These are phyloP conservation scores for Drosophila testacea DNA, from an alignment of 2,888 invertebrate genomes.

Conservation along the genomic window DNA sequence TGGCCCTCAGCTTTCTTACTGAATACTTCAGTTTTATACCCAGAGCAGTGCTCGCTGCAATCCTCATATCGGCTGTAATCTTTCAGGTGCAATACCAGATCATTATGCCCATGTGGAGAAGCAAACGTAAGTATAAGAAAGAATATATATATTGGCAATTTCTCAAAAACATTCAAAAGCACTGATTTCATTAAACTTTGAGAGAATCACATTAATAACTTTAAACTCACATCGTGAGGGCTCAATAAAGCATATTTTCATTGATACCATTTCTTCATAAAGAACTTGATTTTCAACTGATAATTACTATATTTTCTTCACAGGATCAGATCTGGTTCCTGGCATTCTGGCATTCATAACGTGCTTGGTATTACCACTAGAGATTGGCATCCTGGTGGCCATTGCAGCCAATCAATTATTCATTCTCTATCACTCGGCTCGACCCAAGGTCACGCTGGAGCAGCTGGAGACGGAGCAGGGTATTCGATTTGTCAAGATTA, in stretches of 20 bases:
- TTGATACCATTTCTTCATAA: no score
- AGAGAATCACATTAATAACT: no score
- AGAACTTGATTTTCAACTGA: background rate
- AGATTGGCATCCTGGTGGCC: conserved; percentile 94
- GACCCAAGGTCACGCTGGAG: conserved; percentile 93
- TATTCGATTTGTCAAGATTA: conserved; percentile 91
- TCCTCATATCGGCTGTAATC: conserved; percentile 95
- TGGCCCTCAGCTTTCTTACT: conserved; percentile 93
- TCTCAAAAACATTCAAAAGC: no score
- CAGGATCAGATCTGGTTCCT: conserved; percentile 94
- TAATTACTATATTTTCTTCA: background rate
- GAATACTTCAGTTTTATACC: conserved; percentile 95
- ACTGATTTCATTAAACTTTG: no score
- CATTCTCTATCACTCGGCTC: conserved; percentile 94
- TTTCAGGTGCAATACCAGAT: conserved; percentile 95
- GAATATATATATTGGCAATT: no score
- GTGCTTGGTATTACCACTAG: conserved; percentile 92
- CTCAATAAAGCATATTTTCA: no score
- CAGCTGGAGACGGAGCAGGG: conserved; percentile 89
- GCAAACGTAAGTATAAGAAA: conserved; percentile 89
- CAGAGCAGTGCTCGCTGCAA: conserved; percentile 93
- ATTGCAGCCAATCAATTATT: conserved; percentile 93
- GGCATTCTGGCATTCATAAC: conserved; percentile 94
- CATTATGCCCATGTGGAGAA: conserved; percentile 93
- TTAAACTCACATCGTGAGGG: no score